Evolutionary conservation across 2,113 vertebrate genomes (phyloP).

Genomic region (Excalfactoria chinensis): DNA sequence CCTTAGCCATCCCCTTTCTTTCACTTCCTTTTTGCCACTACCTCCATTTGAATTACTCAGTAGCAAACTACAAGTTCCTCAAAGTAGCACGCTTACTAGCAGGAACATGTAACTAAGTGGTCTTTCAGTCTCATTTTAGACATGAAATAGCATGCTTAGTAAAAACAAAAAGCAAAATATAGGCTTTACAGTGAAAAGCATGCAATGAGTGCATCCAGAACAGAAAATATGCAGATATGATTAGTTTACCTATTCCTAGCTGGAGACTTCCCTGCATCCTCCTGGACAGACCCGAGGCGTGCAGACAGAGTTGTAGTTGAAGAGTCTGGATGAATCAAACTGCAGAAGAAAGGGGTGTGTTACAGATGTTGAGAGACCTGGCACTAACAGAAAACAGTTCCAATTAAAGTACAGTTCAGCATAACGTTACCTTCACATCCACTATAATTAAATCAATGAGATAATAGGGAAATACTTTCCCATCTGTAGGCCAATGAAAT

Average conservation of each 20-base stretch:
- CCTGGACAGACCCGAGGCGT: conserved; percentile 88
- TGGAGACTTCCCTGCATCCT: conserved; percentile 93
- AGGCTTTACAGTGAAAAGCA: background rate
- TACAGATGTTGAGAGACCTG: background rate
- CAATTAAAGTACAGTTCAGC: background rate
- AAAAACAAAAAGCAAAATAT: background rate
- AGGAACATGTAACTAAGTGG: background rate
- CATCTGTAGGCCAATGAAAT: background rate
- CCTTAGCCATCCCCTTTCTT: background rate
- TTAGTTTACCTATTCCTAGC: conserved; percentile 89
- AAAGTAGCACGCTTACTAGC: background rate
- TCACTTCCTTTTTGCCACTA: background rate
- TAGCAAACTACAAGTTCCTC: background rate
- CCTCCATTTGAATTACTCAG: background rate
- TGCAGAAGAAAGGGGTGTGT: conserved; percentile 62
- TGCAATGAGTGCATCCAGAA: background rate
- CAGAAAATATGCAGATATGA: background rate
- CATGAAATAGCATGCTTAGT: background rate
- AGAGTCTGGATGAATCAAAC: conserved; percentile 93
- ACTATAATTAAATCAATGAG: background rate
- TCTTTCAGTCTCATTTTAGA: background rate
- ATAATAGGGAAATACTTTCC: background rate
- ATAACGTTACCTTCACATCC: background rate
- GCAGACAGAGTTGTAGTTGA: conserved; percentile 84
- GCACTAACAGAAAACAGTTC: background rate